A percentile compares a stretch with the other conserved stretches of the same genome.
phyloP scores from a whole-genome alignment of 2,113 vertebrate species.

The Xiphorhynchus elegans region DNA sequence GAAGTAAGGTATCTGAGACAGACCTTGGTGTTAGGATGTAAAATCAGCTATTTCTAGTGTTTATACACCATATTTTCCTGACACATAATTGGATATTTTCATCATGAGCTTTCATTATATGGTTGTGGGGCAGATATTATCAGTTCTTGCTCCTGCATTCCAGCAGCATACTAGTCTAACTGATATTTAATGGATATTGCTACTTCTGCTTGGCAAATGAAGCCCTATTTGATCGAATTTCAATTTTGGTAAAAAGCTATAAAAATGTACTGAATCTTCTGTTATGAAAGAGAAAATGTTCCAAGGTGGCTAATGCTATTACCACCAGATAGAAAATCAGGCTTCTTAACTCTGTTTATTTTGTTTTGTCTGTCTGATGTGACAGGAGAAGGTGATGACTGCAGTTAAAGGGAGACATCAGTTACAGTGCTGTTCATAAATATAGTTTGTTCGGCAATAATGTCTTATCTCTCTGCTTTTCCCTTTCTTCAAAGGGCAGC shows the following conservation, averaged over 20 bases:
- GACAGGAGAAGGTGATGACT: constrained; percentile 41
- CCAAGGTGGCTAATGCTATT: background rate
- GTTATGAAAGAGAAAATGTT: background rate
- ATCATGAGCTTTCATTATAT: background rate
- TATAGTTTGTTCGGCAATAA: background rate
- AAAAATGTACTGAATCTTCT: background rate
- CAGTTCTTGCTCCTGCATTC: background rate
- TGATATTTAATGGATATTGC: background rate
- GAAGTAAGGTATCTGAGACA: background rate
- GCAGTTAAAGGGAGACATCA: constrained; percentile 25
- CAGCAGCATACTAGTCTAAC: background rate
- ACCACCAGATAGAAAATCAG: background rate
- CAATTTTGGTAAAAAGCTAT: background rate
- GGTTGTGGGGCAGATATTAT: background rate
- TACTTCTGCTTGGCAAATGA: background rate
- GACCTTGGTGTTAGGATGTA: background rate
- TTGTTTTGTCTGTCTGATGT: constrained; percentile 10
- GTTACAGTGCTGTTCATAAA: constrained; percentile 49
- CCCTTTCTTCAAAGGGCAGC: background rate
- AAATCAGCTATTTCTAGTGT: background rate
- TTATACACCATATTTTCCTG: background rate
- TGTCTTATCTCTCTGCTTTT: background rate
- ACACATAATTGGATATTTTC: background rate
- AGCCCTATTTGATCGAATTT: background rate
- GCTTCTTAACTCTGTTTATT: constrained; percentile 42